phyloP scores from a whole-genome alignment of 2,113 vertebrate genomes.

The Gymnogyps californianus region DNA sequence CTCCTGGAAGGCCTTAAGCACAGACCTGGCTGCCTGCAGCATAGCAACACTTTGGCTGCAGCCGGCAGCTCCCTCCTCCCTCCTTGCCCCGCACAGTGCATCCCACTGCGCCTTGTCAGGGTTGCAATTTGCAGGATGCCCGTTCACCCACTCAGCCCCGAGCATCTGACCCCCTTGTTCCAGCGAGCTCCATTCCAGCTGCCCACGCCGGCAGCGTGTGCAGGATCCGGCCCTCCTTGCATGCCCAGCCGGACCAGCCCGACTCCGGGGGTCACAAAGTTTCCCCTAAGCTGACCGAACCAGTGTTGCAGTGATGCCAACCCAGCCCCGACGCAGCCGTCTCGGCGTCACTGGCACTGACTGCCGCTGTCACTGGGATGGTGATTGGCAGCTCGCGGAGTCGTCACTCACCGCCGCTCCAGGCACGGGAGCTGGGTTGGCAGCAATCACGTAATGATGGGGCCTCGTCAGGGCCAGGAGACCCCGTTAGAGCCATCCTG shows the following conservation, averaged over 20 bases:
- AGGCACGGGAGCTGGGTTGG: neutral
- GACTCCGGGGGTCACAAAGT: neutral
- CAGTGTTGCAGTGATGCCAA: neutral
- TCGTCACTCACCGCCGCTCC: neutral
- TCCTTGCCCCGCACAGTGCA: neutral
- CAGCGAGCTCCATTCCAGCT: neutral
- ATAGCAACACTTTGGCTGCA: neutral
- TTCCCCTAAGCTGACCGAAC: neutral
- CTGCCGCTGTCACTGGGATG: neutral
- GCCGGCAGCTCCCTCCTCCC: neutral
- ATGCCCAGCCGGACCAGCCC: neutral
- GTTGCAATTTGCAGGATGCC: neutral
- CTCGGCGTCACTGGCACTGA: neutral
- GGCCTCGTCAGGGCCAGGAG: neutral
- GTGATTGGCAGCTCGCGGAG: neutral
- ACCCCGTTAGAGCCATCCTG: neutral
- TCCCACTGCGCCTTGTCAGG: neutral
- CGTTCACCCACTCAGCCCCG: rapidly evolving
- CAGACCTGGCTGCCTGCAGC: rapidly evolving
- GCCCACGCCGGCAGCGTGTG: neutral
- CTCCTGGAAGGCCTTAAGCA: neutral
- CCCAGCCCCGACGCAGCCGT: neutral
- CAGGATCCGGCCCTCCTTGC: neutral
- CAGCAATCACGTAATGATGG: neutral
- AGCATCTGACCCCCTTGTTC: neutral